Evolutionary conservation across 2,113 vertebrate genomes (phyloP).

Genomic region (Ictalurus punctatus): DNA sequence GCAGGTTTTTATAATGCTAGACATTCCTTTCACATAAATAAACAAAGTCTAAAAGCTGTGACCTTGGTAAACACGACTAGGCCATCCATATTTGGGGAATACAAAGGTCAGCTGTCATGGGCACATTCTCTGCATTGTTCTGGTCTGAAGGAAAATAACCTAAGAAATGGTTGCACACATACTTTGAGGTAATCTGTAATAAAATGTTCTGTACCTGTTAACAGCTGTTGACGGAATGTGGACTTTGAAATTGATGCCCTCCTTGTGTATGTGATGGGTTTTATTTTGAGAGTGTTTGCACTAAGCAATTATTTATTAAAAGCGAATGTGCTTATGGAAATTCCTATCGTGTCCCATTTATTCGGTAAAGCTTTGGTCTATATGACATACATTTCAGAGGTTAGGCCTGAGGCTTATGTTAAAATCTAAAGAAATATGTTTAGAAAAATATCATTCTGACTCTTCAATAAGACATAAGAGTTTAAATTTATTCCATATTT

Average conservation of each 20-base stretch:
- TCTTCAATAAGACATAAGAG: neutral
- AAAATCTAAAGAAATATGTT: neutral
- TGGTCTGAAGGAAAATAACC: conserved; percentile 60
- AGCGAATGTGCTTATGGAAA: neutral
- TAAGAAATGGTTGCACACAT: conserved; percentile 54
- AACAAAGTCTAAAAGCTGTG: conserved; percentile 55
- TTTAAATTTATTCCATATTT: neutral
- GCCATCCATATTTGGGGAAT: conserved; percentile 61
- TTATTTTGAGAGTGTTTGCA: neutral
- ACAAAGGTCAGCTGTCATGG: conserved; percentile 67
- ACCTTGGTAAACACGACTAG: conserved; percentile 33
- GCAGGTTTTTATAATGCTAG: conserved; percentile 46
- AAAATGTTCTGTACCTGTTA: conserved; percentile 18
- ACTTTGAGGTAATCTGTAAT: neutral
- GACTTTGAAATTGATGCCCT: neutral
- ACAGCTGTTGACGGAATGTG: neutral
- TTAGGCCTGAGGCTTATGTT: no score
- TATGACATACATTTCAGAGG: neutral
- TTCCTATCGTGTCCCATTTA: neutral
- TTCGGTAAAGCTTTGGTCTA: neutral
- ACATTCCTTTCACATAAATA: conserved; percentile 59
- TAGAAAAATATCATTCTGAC: neutral
- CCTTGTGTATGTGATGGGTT: neutral
- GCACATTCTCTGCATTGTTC: conserved; percentile 66
- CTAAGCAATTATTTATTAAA: neutral